Evolutionary conservation across 2,113 vertebrate species (phyloP).

Genomic region (Toxotes chatareus): DNA sequence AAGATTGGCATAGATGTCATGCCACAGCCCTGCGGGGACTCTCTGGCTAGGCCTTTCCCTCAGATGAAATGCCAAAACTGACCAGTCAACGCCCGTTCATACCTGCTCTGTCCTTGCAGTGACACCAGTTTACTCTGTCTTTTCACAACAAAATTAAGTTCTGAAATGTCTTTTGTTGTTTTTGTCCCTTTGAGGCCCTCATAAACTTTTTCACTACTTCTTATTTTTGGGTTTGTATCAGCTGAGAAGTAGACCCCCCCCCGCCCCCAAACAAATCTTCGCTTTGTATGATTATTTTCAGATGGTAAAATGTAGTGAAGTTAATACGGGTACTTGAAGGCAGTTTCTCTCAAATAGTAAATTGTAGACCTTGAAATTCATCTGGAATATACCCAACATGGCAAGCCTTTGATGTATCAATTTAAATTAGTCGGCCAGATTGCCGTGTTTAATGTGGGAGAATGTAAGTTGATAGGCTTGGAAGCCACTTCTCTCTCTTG

Average conservation of each 20-base stretch:
- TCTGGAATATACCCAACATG: constrained; percentile 81
- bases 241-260: constrained; percentile 37
- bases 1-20: constrained; percentile 57
- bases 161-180: constrained; percentile 31
- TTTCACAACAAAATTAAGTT: constrained; percentile 18
- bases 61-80: constrained; percentile 67
- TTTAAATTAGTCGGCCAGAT: constrained; percentile 84
- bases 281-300: constrained; percentile 69
- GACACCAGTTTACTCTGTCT: constrained; percentile 3
- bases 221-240: constrained; percentile 48
- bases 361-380: constrained; percentile 82
- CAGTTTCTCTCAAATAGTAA: constrained; percentile 76
- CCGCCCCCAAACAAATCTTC: constrained; percentile 59
- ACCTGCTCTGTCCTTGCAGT: constrained; percentile 34
- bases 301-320: constrained; percentile 71
- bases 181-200: constrained; percentile 34
- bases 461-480: constrained; percentile 84
- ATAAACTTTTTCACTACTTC: constrained; percentile 41
- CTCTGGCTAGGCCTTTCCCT: constrained; percentile 58
- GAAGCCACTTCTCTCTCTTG: constrained; percentile 81
- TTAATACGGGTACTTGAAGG: constrained; percentile 75
- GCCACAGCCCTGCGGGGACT: constrained; percentile 62
- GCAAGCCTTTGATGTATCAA: constrained; percentile 85
- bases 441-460: constrained; percentile 81
- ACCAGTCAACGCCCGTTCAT: constrained; percentile 45